phyloP scores from a whole-genome alignment of 1,140 invertebrate genomes.

The Dreissena rostriformis region DNA sequence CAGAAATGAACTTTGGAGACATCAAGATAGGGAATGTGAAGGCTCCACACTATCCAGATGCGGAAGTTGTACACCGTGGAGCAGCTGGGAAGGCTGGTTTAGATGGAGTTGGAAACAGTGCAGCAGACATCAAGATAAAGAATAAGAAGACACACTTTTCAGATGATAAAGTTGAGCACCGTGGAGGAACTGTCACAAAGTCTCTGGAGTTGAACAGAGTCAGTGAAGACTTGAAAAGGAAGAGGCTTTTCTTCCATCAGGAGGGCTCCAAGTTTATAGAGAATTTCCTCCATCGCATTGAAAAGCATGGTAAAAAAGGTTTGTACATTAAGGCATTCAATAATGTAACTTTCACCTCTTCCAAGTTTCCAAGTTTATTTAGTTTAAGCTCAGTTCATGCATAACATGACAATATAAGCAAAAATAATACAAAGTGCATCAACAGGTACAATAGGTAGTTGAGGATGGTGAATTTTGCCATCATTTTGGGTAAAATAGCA shows the following conservation, averaged over 20 bases:
- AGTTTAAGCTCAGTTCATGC: no score
- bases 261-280: slow-evolving; percentile 51
- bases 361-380: no score
- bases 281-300: slow-evolving; percentile 52
- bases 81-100: no score
- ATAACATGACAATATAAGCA: no score
- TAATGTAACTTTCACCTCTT: no score
- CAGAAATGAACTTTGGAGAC: slow-evolving; percentile 68
- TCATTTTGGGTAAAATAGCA: no score
- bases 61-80: no score
- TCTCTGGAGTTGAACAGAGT: background rate
- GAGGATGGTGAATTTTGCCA: no score
- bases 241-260: slow-evolving; percentile 54
- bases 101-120: no score
- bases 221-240: slow-evolving; percentile 19
- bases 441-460: no score
- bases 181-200: no score
- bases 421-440: no score
- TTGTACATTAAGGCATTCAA: background rate
- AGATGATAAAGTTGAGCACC: background rate
- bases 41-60: background rate
- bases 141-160: background rate
- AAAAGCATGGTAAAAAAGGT: slow-evolving; percentile 55
- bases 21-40: slow-evolving; percentile 10
- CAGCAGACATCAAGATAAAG: slow-evolving; percentile 54